Evolutionary conservation across 2,888 invertebrate species (phyloP).

Genomic region (Teinopalpus imperialis): DNA sequence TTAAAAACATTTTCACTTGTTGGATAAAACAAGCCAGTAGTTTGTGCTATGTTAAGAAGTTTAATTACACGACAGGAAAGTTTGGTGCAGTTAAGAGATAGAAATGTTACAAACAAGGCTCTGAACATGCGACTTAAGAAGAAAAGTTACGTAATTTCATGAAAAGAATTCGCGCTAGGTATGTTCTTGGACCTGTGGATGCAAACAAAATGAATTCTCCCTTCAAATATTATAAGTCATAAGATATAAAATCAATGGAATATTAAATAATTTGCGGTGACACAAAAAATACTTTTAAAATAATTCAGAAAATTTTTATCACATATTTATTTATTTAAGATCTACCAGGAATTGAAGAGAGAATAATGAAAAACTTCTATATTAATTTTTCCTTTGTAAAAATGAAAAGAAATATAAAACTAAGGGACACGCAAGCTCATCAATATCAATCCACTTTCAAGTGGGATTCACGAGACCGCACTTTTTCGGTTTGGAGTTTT

Average conservation of each 20-base stretch:
- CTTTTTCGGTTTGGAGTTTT: conserved; percentile 52
- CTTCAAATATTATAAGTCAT: conserved; percentile 22
- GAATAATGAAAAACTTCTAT: conserved; percentile 7
- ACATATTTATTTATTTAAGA: too few relatives aligned
- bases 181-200: conserved; percentile 1
- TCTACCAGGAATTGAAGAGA: too few relatives aligned
- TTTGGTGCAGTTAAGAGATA: conserved; percentile 7
- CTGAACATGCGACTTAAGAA: conserved; percentile 14
- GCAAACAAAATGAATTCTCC: conserved; percentile 11
- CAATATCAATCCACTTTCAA: conserved; percentile 54
- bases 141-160: neutral
- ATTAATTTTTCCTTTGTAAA: neutral
- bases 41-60: conserved; percentile 4
- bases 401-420: conserved; percentile 13
- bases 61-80: conserved; percentile 1
- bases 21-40: conserved; percentile 4
- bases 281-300: too few relatives aligned
- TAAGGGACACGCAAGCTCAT: conserved; percentile 24
- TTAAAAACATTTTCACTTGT: neutral
- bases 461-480: conserved; percentile 64
- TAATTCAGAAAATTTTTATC: too few relatives aligned
- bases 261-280: too few relatives aligned
- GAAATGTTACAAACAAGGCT: conserved; percentile 1
- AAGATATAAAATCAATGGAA: too few relatives aligned
- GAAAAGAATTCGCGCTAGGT: conserved; percentile 2